Percentiles rank a stretch among this genome's conserved stretches.
Evolutionary conservation across 2,888 invertebrate species (phyloP).

Genomic region (Scaptomyza flava): DNA sequence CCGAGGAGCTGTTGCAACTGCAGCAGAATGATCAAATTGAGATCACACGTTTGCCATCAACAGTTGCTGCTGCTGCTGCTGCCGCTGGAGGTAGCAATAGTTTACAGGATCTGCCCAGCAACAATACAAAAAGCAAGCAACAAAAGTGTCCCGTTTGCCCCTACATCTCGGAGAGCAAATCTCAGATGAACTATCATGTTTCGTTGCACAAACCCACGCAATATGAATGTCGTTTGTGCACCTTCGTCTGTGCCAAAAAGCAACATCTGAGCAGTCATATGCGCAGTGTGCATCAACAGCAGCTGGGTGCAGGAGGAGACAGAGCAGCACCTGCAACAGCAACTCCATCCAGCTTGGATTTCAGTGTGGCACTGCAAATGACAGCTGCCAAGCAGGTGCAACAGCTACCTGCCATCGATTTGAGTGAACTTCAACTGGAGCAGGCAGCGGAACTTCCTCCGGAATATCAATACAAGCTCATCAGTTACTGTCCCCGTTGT

Average conservation of each 20-base stretch:
- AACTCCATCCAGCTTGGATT: slow-evolving; percentile 55
- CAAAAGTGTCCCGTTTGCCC: slow-evolving; percentile 93
- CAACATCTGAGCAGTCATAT: slow-evolving; percentile 93
- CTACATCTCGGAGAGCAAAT: slow-evolving; percentile 93
- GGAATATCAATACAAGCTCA: slow-evolving; percentile 82
- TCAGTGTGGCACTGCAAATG: slow-evolving; percentile 75
- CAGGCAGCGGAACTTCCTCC: slow-evolving; percentile 58
- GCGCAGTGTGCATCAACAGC: slow-evolving; percentile 86
- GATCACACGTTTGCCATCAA: slow-evolving; percentile 79
- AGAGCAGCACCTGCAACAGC: slow-evolving; percentile 6
- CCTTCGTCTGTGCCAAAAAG: slow-evolving; percentile 92
- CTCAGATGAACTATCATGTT: slow-evolving; percentile 94
- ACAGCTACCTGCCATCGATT: slow-evolving; percentile 74
- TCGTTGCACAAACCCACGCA: slow-evolving; percentile 89
- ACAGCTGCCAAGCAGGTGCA: slow-evolving; percentile 65
- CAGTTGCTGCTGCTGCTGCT: slow-evolving; percentile 12
- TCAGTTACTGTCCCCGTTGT: slow-evolving; percentile 92
- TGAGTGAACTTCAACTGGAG: slow-evolving; percentile 68
- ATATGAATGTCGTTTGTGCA: slow-evolving; percentile 91
- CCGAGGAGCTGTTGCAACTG: slow-evolving; percentile 77
- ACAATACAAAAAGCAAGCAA: slow-evolving; percentile 86
- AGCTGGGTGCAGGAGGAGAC: slow-evolving; percentile 19
- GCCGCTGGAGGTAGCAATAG: neutral
- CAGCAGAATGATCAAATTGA: slow-evolving; percentile 83
- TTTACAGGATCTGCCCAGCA: slow-evolving; percentile 12